Evolutionary conservation across 2,797 vertebrate genomes (phyloP), one percentile per base, ranked within the genome.

Genomic region (Tinamus major): DNA sequence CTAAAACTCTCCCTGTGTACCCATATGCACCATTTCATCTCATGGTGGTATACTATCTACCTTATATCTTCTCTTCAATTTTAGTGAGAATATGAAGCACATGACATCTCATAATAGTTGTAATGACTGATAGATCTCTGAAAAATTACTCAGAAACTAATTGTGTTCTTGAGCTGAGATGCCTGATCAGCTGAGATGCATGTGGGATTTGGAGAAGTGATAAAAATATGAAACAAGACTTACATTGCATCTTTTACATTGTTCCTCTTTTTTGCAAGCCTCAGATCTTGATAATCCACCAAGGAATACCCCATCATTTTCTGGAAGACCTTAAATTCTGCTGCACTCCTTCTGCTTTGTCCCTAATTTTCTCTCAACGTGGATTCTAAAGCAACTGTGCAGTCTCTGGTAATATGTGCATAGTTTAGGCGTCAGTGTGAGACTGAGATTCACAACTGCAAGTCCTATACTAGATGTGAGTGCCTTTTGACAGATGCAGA

Each of bases 1-100:
- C 90, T 94, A 65, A 95, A 92, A 87, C 41, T 91, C 71, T 87
- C 94, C 93, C 93, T 51, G 23, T 89, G 27, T 86, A 69, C 75
- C n/a, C 70, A 84, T 89, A 56, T 31, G 80, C 63, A 55, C 48
- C 24, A 65, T 87, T 95, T 91, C 14, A 79, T 94, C 74, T 92
- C 81, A 69, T 89, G 78, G 80, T 79, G 61, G 88, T 92, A 89
- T 35, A 35, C 85, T 87, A 35, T 48, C 26, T 90, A 35, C 53
- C 26, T 90, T 89, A 75, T 17, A 76, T 86, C 17, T 85, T 87
- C 85, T 90, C 18, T 80, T 90, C 88, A 90, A 94, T 95, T 95
- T 94, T 77, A 90, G 76, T 62, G 70, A 77, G 85, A 94, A 94
- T 90, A 79, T 89, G 87, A 94, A 87, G 33, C 62, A 87, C 13